Evolutionary conservation across 2,797 vertebrate genomes (phyloP).

Genomic region (Hypotaenidia okinawae): DNA sequence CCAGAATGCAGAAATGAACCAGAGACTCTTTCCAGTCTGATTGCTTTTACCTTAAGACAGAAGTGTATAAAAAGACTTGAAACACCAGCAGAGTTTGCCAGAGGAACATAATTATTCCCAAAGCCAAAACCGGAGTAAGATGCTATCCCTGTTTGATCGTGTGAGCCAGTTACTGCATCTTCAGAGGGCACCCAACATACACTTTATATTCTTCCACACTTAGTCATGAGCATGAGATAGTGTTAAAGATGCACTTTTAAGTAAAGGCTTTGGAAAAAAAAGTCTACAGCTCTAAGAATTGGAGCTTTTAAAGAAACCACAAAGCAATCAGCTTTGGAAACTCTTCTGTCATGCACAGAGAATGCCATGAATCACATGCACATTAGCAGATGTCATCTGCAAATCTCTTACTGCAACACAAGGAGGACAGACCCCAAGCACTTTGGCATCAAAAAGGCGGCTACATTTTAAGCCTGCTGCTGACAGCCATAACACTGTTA

Average conservation of each 20-base stretch:
- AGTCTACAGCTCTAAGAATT: neutral
- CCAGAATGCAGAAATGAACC: neutral
- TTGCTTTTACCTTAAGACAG: conserved; percentile 1
- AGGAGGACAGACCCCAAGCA: conserved; percentile 16
- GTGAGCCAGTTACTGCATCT: neutral
- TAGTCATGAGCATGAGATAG: neutral
- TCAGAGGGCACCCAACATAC: neutral
- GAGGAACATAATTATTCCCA: neutral
- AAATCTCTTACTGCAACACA: neutral
- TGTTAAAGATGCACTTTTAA: neutral
- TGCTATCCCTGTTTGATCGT: neutral
- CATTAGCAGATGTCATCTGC: neutral
- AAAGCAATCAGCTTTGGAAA: conserved; percentile 8
- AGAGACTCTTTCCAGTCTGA: neutral
- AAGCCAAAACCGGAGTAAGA: neutral
- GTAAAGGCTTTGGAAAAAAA: neutral
- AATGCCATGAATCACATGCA: neutral
- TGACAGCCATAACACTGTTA: neutral
- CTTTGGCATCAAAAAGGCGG: neutral
- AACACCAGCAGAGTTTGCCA: neutral
- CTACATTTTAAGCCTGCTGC: neutral
- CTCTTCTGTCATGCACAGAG: neutral
- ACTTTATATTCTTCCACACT: neutral
- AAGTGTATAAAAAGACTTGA: neutral
- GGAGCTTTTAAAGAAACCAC: conserved; percentile 13